Evolutionary conservation across 2,797 vertebrate genomes (phyloP).

Genomic region (Microcaecilia unicolor): DNA sequence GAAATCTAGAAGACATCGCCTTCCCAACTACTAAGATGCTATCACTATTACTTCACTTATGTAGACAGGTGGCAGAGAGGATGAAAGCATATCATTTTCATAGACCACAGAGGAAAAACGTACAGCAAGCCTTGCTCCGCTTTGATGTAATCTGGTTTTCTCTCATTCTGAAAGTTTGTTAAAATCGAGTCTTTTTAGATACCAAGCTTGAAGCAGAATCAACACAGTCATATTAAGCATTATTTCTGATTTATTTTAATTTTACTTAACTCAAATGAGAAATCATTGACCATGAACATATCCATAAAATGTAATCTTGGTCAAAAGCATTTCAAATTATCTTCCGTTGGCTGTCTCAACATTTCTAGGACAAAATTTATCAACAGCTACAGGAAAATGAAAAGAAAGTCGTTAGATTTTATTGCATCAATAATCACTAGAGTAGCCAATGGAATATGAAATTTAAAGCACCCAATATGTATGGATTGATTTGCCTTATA

Average conservation of each 20-base stretch:
- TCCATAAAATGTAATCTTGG: neutral
- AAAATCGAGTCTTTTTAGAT: too few species aligned
- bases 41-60: too few species aligned
- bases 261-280: neutral
- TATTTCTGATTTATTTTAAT: neutral
- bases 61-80: too few species aligned
- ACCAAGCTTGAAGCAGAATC: neutral
- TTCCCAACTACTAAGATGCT: too few species aligned
- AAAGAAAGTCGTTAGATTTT: neutral
- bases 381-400: neutral
- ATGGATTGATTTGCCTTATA: neutral
- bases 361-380: neutral
- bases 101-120: too few species aligned
- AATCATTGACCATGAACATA: neutral
- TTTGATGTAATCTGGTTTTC: too few species aligned
- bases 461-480: neutral
- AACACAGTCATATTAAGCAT: neutral
- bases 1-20: too few species aligned
- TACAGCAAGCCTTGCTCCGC: too few species aligned
- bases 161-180: too few species aligned
- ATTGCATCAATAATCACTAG: neutral
- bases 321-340: constrained; percentile 1
- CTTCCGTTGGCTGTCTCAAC: neutral
- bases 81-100: too few species aligned
- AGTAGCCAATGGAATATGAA: neutral